Percentiles rank a stretch among this genome's conserved stretches.
These are phyloP conservation scores for Zoanthus sociatus DNA, from an alignment of 92 coral and sea anemone species.

Conservation along the genomic window DNA sequence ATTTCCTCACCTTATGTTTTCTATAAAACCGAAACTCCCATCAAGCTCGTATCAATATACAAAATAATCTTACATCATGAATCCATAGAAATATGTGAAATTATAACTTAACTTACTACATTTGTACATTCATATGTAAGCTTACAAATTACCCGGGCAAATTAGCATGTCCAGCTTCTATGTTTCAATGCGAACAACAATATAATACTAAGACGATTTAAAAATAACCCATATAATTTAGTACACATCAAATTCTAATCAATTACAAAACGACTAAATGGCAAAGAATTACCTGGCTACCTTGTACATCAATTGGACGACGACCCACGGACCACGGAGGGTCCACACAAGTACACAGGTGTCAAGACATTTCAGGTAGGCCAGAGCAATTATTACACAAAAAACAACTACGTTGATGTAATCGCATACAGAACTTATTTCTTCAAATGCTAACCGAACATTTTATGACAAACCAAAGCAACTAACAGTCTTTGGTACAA, in stretches of 20 bases:
- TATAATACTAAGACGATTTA: conserved; percentile 8
- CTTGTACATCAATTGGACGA: conserved; percentile 17
- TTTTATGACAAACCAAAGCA: conserved; percentile 9
- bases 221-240: conserved; percentile 13
- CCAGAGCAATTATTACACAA: conserved; percentile 16
- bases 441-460: conserved; percentile 14
- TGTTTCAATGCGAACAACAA: conserved; percentile 14
- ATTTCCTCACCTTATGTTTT: conserved; percentile 12
- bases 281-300: conserved; percentile 8
- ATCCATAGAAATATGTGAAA: conserved; percentile 12
- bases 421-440: conserved; percentile 15
- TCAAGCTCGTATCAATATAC: conserved; percentile 13
- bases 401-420: conserved; percentile 15
- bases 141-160: conserved; percentile 11
- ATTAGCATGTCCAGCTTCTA: conserved; percentile 14
- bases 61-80: conserved; percentile 8
- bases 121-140: conserved; percentile 12
- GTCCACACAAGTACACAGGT: conserved; percentile 13
- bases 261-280: conserved; percentile 3
- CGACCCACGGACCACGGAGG: conserved; percentile 19
- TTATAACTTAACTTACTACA: conserved; percentile 8
- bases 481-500: conserved; percentile 13
- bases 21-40: conserved; percentile 14
- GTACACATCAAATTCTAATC: background rate
- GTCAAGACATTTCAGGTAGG: conserved; percentile 17